Evolutionary conservation across 2,113 vertebrate genomes (phyloP), one percentile per base, ranked within the genome.

Genomic region (Rhadina sibilatrix): DNA sequence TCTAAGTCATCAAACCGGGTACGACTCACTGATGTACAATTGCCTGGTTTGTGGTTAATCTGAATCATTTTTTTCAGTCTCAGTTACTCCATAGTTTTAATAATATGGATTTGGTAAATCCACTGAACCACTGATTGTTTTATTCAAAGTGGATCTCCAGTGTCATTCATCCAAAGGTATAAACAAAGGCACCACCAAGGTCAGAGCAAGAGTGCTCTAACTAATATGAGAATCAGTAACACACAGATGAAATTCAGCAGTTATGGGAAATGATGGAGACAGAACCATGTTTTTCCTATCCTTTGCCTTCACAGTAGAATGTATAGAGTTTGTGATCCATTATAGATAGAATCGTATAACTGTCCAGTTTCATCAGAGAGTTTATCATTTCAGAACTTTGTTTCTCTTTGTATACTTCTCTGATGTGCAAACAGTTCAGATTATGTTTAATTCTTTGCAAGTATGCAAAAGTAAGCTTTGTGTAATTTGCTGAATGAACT

Each of bases 391-490:
- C 35, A 76, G 66, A 46, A 0, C 0, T 75, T 83, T 46, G 1
- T 21, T 75, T 75, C 20, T 31, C 30, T 18, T n/a, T 0, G 0
- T 15, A 7, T 44, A 47, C 4, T 30, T 83, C 38, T 80, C 44
- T 87, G 68, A 68, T 2, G 0, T 0, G 0, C 8, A 79, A 68
- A 56, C 2, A 27, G 20, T 71, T 50, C 23, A 70, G 16, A 2
- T 44, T 60, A 50, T 37, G n/a, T 40, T 5, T 79, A 35, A 56
- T 42, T 81, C 27, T 49, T 66, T 76, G 24, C 8, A 90, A 60
- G 61, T 8, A 6, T 23, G 8, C 31, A 46, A 77, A 83, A 92
- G 11, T 37, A 91, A 69, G 79, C 3, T 46, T 54, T 31, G 5
- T 28, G 11, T 31, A 77, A 76, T 35, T 31, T 86, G 10, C 10